These are phyloP conservation scores for Osmerus mordax DNA, from an alignment of 2,113 vertebrate genomes.

Conservation along the genomic window DNA sequence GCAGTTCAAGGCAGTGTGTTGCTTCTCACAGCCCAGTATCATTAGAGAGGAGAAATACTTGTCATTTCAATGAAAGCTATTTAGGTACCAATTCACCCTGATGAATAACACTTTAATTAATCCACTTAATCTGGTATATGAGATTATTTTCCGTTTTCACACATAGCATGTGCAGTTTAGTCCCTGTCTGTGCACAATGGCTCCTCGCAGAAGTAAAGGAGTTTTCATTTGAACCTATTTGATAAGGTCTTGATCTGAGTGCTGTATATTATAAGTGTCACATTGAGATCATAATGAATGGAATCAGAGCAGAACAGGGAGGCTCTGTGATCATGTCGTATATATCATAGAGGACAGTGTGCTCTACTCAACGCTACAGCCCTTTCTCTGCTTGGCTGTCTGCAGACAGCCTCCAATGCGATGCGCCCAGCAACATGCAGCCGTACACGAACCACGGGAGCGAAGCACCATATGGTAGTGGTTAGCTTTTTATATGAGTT, in stretches of 20 bases:
- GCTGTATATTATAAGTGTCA: not conserved
- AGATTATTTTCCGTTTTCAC: slow-evolving; percentile 64
- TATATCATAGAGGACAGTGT: too few species aligned
- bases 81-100: slow-evolving; percentile 70
- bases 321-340: too few species aligned
- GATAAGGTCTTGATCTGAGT: slow-evolving; percentile 39
- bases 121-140: slow-evolving; percentile 73
- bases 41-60: slow-evolving; percentile 66
- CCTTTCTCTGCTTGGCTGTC: too few species aligned
- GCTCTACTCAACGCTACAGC: too few species aligned
- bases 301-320: not conserved
- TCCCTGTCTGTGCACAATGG: slow-evolving; percentile 57
- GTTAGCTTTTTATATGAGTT: too few species aligned
- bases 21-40: slow-evolving; percentile 52
- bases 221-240: slow-evolving; percentile 41
- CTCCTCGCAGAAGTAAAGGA: slow-evolving; percentile 22
- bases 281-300: too few species aligned
- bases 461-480: too few species aligned
- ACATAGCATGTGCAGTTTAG: slow-evolving; percentile 46
- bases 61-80: slow-evolving; percentile 66
- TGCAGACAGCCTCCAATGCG: too few species aligned
- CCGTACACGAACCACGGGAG: too few species aligned
- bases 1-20: slow-evolving; percentile 19
- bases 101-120: slow-evolving; percentile 74
- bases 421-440: too few species aligned